Percentiles rank a stretch among this genome's conserved stretches.
These are phyloP conservation scores for Dasysyrphus tricinctus DNA, from an alignment of 2,888 invertebrate genomes.

Conservation along the genomic window DNA sequence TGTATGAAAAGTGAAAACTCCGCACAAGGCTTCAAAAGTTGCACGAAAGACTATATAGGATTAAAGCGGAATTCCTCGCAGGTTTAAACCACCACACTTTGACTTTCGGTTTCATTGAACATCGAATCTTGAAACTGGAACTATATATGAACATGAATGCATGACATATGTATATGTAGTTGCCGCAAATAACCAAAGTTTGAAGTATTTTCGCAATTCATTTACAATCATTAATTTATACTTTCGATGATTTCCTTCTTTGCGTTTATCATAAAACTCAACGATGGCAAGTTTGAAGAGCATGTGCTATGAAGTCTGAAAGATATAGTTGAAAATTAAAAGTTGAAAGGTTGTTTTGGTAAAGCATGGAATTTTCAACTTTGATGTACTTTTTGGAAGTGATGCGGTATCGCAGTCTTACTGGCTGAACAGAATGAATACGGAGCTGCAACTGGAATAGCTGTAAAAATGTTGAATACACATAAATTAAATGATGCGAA, in stretches of 20 bases:
- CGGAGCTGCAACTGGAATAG: no score
- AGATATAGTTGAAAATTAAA: neutral
- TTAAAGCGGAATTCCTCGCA: conserved; percentile 34
- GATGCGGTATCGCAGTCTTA: no score
- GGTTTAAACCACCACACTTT: neutral
- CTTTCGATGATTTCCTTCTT: conserved; percentile 73
- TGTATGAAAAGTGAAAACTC: conserved; percentile 70
- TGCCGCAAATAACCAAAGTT: conserved; percentile 7
- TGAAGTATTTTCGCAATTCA: conserved; percentile 64
- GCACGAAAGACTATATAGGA: conserved; percentile 7
- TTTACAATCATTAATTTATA: conserved; percentile 62
- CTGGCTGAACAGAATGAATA: no score
- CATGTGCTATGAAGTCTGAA: neutral
- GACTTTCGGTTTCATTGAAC: conserved; percentile 69
- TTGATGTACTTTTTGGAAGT: no score
- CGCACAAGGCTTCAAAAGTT: conserved; percentile 18
- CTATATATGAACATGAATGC: neutral
- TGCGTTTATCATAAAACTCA: conserved; percentile 51
- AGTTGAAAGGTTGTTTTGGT: no score
- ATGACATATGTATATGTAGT: neutral
- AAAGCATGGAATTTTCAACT: no score
- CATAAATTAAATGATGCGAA: no score
- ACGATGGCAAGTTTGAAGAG: neutral
- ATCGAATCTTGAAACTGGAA: conserved; percentile 61
- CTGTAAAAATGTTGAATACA: no score